Evolutionary conservation across 2,113 vertebrate genomes (phyloP), one percentile per base, ranked within the genome.

Genomic region (Ageneiosus marmoratus): DNA sequence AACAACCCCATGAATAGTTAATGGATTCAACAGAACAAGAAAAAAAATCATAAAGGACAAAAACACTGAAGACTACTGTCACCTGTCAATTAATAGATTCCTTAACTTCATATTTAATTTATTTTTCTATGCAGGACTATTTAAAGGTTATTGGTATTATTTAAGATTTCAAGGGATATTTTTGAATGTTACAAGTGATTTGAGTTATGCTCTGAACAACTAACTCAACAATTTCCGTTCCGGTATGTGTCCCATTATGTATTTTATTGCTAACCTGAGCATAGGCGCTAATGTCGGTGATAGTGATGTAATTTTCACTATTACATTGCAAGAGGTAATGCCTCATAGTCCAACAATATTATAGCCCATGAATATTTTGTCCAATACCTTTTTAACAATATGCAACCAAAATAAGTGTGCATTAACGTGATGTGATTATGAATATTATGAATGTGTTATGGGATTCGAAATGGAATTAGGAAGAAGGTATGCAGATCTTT

Each of bases 371-470:
- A 87, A 83, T 92, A 94, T 94, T 91, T 92, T 94, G 92, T 95
- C 89, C 90, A 92, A 90, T 82, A 86, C 11, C 34, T 74, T 53
- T 76, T 75, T 92, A 91, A 92, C 90, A 92, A 93, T 95, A 95
- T 94, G 93, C 93, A 95, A 95, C 94, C 94, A 94, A 94, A 94
- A 95, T 94, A 94, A 93, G 93, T 94, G 93, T 94, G 94, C 93
- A 94, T 95, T 95, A 91, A 92, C 90, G 90, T 89, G 87, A 92
- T 89, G 89, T 88, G 90, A 87, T 93, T 94, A 90, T 90, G 90
- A 86, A 86, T 89, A 77, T 87, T 85, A 69, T 88, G 83, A 86
- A 80, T 77, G 50, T 85, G 87, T 82, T 46, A 85, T n/a, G n/a
- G 79, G 76, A 84, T 70, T 84, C 20, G 29, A 83, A 65, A 53